Conservation (phyloP, 2,113 vertebrate genomes). For the Harpagus bidentatus region DNA sequence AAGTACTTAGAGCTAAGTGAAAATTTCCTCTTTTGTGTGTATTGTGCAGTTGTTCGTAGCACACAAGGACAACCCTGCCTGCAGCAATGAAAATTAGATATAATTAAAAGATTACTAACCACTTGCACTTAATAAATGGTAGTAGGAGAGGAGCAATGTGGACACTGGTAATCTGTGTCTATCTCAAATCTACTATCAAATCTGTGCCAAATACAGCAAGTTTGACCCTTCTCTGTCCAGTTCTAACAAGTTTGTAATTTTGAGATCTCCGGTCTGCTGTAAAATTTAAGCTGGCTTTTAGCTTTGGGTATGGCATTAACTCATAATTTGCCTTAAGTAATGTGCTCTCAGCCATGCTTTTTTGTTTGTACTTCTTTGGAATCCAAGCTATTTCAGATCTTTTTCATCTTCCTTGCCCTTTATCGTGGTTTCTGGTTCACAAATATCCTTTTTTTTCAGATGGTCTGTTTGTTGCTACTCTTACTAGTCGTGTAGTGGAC, state of each 20-base stretch:
- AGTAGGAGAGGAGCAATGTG: not conserved
- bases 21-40: not conserved
- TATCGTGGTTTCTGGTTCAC: not conserved
- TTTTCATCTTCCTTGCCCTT: not conserved
- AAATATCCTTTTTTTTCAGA: not conserved
- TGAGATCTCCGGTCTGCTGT: not conserved
- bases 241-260: not conserved
- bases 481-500: not conserved
- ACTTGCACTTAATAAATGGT: not conserved
- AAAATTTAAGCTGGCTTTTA: not conserved
- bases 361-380: not conserved
- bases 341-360: not conserved
- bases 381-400: not conserved
- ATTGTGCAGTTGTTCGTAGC: not conserved
- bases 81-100: not conserved
- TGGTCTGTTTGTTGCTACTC: not conserved
- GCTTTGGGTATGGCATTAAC: not conserved
- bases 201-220: not conserved
- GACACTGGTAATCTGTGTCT: not conserved
- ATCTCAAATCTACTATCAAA: not conserved
- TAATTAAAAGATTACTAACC: not conserved
- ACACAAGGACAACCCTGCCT: not conserved
- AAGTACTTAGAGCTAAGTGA: not conserved
- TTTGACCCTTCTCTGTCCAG: not conserved
- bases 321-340: not conserved